Percentiles rank a stretch among this genome's conserved stretches.
Conservation (phyloP, 1,140 invertebrate genomes). For the Drosophila subpulchrella region DNA sequence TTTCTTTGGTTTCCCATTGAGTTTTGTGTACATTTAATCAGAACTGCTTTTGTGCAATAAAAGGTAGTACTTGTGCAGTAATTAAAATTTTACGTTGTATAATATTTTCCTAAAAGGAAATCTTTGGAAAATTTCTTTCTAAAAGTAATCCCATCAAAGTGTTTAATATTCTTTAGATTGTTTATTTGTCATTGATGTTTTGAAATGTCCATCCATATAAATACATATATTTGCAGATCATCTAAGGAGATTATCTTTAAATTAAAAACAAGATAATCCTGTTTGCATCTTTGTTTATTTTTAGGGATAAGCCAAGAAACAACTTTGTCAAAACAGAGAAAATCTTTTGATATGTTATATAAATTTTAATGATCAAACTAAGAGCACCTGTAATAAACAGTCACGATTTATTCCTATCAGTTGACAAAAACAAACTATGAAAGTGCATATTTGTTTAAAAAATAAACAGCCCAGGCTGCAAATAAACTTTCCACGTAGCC, state of each 20-base stretch:
- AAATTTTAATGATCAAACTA: conserved; percentile 7
- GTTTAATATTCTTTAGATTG: neutral
- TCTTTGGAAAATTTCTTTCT: neutral
- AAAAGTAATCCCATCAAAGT: neutral
- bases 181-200: neutral
- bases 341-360: neutral
- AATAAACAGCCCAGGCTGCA: conserved; percentile 18
- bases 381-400: conserved; percentile 19
- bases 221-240: too few species aligned
- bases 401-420: conserved; percentile 28
- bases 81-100: neutral
- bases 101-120: neutral
- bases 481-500: conserved; percentile 18
- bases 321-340: neutral
- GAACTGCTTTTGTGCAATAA: conserved; percentile 8
- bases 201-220: too few species aligned
- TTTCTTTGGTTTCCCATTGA: conserved; percentile 31
- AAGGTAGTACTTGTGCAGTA: neutral
- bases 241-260: neutral
- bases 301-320: neutral
- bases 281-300: neutral
- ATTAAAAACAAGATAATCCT: neutral
- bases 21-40: conserved; percentile 19
- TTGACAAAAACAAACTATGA: conserved; percentile 35
- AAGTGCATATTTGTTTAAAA: conserved; percentile 40